phyloP scores from a whole-genome alignment of 2,797 vertebrate species.

The Melanotaenia nigrans region DNA sequence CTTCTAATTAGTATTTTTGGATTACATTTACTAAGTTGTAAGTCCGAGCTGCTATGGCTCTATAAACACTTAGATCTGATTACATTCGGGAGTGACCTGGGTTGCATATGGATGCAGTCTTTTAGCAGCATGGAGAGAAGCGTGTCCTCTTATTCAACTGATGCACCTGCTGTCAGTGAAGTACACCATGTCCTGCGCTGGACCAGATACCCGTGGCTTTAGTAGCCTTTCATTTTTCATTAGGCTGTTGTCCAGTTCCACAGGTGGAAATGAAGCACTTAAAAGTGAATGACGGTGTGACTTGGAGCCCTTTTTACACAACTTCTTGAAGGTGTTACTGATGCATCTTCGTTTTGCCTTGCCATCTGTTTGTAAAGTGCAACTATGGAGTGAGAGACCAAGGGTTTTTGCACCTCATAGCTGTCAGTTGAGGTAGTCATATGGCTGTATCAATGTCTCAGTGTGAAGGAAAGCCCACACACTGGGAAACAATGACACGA shows the following conservation, averaged over 20 bases:
- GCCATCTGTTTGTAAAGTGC: neutral
- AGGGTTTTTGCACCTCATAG: slow-evolving; percentile 1
- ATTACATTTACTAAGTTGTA: no score
- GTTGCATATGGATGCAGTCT: no score
- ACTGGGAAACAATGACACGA: neutral
- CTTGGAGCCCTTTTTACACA: neutral
- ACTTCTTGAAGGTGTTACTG: neutral
- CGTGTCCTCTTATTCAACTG: neutral
- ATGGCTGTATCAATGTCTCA: neutral
- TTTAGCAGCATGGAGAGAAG: no score
- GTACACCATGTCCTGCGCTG: neutral
- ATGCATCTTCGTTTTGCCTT: neutral
- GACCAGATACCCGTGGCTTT: neutral
- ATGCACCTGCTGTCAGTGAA: neutral
- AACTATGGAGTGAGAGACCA: neutral
- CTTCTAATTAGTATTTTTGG: no score
- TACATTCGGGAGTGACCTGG: no score
- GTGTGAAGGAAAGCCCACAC: neutral
- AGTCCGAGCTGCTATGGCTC: no score
- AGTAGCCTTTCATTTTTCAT: neutral
- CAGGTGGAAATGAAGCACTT: neutral
- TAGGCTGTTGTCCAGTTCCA: neutral
- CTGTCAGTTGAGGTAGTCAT: neutral
- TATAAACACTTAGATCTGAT: no score
- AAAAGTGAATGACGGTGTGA: neutral